Evolutionary conservation across 2,888 invertebrate species (phyloP).

Genomic region (Omphaloscelis lunosa): DNA sequence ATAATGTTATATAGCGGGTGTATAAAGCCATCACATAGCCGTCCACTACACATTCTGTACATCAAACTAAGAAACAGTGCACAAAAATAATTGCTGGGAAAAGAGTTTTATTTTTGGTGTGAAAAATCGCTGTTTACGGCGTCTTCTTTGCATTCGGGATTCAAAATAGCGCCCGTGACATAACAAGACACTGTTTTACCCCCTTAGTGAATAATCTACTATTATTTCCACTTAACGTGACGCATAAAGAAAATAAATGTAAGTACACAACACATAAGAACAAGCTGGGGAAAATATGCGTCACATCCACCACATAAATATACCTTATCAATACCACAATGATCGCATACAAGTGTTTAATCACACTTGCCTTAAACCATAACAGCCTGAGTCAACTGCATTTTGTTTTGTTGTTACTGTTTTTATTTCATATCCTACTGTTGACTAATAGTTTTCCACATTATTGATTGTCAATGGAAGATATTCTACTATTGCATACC

Average conservation of each 20-base stretch:
- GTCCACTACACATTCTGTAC: background rate
- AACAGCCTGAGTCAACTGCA: background rate
- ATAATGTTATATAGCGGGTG: background rate
- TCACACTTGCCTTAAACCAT: background rate
- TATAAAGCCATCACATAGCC: background rate
- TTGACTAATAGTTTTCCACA: conserved; percentile 1
- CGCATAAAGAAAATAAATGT: background rate
- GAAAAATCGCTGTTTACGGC: background rate
- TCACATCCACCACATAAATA: conserved; percentile 1
- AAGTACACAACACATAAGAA: background rate
- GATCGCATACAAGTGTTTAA: background rate
- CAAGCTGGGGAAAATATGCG: background rate
- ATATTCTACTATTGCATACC: background rate
- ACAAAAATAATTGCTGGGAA: background rate
- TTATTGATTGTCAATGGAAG: background rate
- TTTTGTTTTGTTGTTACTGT: background rate
- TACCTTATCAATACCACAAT: conserved; percentile 6
- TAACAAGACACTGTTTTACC: no score
- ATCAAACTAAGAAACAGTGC: background rate
- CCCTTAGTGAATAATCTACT: no score
- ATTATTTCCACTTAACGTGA: no score
- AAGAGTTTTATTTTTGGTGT: background rate
- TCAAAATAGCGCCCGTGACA: no score
- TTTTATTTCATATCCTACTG: background rate
- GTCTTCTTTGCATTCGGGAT: background rate